A percentile compares a stretch with the other conserved stretches of the same genome.
Evolutionary conservation across 2,888 invertebrate species (phyloP).

Genomic region (Eupithecia abbreviata): DNA sequence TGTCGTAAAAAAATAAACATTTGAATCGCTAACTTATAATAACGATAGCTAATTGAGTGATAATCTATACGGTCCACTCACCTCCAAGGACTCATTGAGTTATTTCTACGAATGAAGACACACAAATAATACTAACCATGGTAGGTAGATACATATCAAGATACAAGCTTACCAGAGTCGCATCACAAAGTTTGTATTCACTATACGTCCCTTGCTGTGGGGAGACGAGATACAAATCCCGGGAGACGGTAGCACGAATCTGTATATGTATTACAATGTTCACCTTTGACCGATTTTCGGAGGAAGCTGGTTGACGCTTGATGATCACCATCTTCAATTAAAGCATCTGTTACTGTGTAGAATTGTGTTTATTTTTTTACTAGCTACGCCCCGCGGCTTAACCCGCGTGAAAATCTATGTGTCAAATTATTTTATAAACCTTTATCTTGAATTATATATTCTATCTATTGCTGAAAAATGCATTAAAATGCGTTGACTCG

Average conservation of each 20-base stretch:
- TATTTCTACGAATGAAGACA: neutral
- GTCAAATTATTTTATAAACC: too few species aligned
- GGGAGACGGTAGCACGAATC: conserved; percentile 67
- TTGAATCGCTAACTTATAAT: neutral
- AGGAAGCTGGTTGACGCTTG: conserved; percentile 13
- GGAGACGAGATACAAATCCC: conserved; percentile 78
- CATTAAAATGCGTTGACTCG: too few species aligned
- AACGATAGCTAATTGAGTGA: neutral
- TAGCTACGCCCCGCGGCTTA: too few species aligned
- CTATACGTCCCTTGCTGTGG: conserved; percentile 73
- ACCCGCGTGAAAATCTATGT: too few species aligned
- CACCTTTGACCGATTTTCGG: conserved; percentile 40
- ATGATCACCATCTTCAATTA: neutral
- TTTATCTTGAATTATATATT: too few species aligned
- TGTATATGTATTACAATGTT: conserved; percentile 53
- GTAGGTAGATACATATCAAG: conserved; percentile 2
- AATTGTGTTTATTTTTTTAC: too few species aligned
- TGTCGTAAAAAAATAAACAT: too few species aligned
- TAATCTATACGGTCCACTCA: neutral
- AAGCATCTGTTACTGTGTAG: neutral
- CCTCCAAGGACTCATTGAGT: neutral
- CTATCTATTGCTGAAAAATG: too few species aligned
- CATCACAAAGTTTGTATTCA: conserved; percentile 65
- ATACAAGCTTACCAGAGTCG: conserved; percentile 44
- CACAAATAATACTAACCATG: neutral